Base-by-base conservation (phyloP, 1,140 invertebrate species). In the Frieseomelitta varia region DNA sequence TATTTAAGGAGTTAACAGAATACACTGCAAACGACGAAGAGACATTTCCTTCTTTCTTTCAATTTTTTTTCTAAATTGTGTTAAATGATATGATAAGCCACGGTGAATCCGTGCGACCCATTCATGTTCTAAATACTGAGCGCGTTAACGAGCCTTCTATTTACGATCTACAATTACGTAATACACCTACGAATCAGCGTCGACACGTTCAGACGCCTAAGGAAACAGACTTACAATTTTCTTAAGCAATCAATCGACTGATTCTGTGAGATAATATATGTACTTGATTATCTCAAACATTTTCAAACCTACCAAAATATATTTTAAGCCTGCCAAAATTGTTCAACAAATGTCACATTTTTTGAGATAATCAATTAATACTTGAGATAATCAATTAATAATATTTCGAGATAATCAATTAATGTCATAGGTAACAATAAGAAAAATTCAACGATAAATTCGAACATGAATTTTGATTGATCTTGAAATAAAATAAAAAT, bases 91-190 rank as follows among this genome's bases (percentile, higher is more conserved):
- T 4, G 24, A 11, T 2, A 17, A 17, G n/a, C 34, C n/a, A 34
- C 17, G 47, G 21, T 15, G 67, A 79, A 79, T 78, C 75, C 81
- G 15, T 58, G 51, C 81, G 39, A 55, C 55, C 67, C 76, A 71
- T 84, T 78, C 81, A 84, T 84, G 56, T 58, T 84, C 81, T 39
- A 84, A 79, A 79, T 79, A 84, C 75, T 79, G 56, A 39, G n/a
- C 87, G 72, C 72, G 75, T 83, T 81, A 87, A 80, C 53, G 34
- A 79, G 75, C 65, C 79, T 87, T 87, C 86, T 82, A 85, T 87
- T 85, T 85, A 73, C 61, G 75, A 85, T 81, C 76, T 2, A 2
- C 51, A 56, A 51, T 87, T 87, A 74, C 79, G 74, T 63, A 85
- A 87, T n/a, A 56, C 65, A 74, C 24, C 15, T 10, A 63, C 85